phyloP scores from a whole-genome alignment of 2,888 invertebrate genomes.

The Spicauda simplicius region DNA sequence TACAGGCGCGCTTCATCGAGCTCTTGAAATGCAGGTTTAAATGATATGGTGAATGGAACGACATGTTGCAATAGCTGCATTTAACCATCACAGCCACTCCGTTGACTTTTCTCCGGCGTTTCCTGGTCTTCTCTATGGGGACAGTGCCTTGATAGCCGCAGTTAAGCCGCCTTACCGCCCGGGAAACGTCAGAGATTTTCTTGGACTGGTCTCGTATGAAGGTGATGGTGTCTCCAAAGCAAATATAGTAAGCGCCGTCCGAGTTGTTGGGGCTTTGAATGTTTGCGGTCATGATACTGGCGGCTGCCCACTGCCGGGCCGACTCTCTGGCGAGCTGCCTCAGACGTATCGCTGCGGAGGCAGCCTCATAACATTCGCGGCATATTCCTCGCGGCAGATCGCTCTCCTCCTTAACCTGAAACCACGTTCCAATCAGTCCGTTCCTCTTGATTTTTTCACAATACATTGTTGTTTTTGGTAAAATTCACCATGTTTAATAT shows the following conservation, averaged over 20 bases:
- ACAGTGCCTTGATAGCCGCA: neutral
- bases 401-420: slow-evolving; percentile 70
- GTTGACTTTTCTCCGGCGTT: slow-evolving; percentile 20
- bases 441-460: slow-evolving; percentile 45
- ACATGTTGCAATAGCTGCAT: slow-evolving; percentile 62
- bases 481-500: too few species aligned
- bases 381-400: slow-evolving; percentile 65
- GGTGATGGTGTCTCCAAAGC: slow-evolving; percentile 48
- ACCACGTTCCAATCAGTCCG: slow-evolving; percentile 72
- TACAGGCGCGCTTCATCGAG: slow-evolving; percentile 57
- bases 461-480: neutral
- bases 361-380: slow-evolving; percentile 58
- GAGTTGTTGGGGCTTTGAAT: slow-evolving; percentile 46
- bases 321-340: slow-evolving; percentile 58
- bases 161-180: slow-evolving; percentile 52
- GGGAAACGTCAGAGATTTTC: slow-evolving; percentile 40
- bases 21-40: slow-evolving; percentile 63
- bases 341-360: slow-evolving; percentile 58
- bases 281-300: slow-evolving; percentile 48
- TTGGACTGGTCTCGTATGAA: slow-evolving; percentile 35
- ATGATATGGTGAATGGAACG: slow-evolving; percentile 50
- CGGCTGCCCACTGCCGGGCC: slow-evolving; percentile 56
- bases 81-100: slow-evolving; percentile 10
- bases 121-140: slow-evolving; percentile 17
- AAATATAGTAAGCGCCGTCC: slow-evolving; percentile 58